Evolutionary conservation across 2,113 vertebrate genomes (phyloP).

Genomic region (Gavialis gangeticus): DNA sequence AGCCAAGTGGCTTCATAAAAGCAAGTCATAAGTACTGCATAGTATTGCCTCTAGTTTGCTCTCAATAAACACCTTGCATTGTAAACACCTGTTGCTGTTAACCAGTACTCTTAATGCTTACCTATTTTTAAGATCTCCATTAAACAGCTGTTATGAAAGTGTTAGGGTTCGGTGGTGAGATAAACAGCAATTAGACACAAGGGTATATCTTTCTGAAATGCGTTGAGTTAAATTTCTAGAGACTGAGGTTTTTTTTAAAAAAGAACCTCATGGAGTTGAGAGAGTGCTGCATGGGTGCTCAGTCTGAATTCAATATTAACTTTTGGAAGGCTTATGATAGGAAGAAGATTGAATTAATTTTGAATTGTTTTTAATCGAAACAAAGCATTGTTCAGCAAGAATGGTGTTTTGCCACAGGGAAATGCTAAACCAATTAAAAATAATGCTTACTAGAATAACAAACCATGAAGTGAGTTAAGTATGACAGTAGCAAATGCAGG

Average conservation of each 20-base stretch:
- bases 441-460: not conserved
- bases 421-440: accelerated
- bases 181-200: not conserved
- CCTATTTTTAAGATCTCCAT: not conserved
- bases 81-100: not conserved
- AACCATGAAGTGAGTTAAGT: not conserved
- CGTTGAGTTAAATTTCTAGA: not conserved
- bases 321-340: not conserved
- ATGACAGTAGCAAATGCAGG: not conserved
- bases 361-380: not conserved
- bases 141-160: not conserved
- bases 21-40: too few species aligned
- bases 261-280: not conserved
- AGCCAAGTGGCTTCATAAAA: not conserved
- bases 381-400: not conserved
- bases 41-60: too few species aligned
- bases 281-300: not conserved
- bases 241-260: not conserved
- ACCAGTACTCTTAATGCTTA: accelerated
- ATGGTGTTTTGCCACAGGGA: not conserved
- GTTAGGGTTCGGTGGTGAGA: not conserved
- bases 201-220: not conserved
- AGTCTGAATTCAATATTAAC: not conserved
- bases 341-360: not conserved
- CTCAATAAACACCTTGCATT: not conserved